Evolutionary conservation across 2,113 vertebrate species (phyloP).

Genomic region (Andinoacara biseriatus): DNA sequence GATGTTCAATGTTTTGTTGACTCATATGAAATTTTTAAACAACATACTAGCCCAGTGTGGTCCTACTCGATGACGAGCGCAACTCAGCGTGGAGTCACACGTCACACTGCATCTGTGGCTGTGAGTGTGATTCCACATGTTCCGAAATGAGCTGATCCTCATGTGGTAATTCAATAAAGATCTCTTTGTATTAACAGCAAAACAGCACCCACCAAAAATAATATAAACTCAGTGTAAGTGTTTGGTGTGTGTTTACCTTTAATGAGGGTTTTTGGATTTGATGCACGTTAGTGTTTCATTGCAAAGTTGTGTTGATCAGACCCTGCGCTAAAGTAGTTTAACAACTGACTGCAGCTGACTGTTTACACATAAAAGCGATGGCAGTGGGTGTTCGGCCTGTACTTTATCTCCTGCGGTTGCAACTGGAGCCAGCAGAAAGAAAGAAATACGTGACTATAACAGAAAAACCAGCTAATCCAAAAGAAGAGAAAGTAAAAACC

Average conservation of each 20-base stretch:
- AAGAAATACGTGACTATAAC: background rate
- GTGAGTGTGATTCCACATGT: background rate
- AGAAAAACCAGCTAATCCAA: background rate
- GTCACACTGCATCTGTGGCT: background rate
- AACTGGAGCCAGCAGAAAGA: background rate
- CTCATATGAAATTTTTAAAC: background rate
- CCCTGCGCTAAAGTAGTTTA: background rate
- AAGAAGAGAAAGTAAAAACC: background rate
- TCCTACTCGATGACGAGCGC: background rate
- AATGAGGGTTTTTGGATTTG: background rate
- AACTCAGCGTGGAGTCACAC: background rate
- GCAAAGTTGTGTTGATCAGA: background rate
- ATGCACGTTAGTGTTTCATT: background rate
- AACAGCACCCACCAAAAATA: background rate
- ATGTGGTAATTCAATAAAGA: constrained; percentile 8
- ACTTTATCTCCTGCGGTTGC: no score
- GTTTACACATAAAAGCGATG: no score
- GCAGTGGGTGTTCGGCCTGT: no score
- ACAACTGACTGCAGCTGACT: background rate
- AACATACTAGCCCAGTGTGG: background rate
- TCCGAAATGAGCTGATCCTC: background rate
- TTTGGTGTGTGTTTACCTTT: background rate
- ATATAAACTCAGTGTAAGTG: background rate
- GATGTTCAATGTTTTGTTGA: background rate
- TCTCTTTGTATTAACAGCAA: background rate